phyloP scores from a whole-genome alignment of 2,888 invertebrate genomes.

The Drosophila dives region DNA sequence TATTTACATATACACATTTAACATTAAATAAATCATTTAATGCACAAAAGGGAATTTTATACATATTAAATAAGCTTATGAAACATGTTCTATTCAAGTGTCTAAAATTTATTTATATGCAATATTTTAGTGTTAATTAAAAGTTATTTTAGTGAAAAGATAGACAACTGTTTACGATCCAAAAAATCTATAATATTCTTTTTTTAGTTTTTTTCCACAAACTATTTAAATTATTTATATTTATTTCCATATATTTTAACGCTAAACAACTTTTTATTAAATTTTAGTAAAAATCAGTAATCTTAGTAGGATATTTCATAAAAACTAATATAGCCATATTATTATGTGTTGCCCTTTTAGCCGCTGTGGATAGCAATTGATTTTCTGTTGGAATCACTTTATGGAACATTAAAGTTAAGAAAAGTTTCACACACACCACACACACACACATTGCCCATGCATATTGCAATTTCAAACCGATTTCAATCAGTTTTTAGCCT shows the following conservation, averaged over 20 bases:
- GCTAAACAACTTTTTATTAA: too few species aligned
- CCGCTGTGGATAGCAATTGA: not conserved
- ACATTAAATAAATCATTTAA: not conserved
- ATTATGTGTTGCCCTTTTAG: not conserved
- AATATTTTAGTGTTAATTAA: not conserved
- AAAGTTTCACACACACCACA: not conserved
- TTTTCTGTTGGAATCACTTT: not conserved
- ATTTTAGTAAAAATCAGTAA: not conserved
- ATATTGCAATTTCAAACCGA: constrained; percentile 54
- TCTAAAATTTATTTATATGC: not conserved
- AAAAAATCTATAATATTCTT: not conserved
- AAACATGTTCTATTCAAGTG: not conserved
- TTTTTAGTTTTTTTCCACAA: not conserved
- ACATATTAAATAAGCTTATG: not conserved
- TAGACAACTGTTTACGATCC: not conserved
- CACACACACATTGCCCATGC: constrained; percentile 1
- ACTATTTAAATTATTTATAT: not conserved
- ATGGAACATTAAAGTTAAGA: constrained; percentile 26
- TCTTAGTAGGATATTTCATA: not conserved
- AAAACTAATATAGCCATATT: not conserved
- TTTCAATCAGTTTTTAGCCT: constrained; percentile 59
- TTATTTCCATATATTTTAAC: not conserved
- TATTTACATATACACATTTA: not conserved
- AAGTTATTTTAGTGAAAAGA: not conserved
- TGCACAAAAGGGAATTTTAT: not conserved